Evolutionary conservation across 1,140 invertebrate genomes (phyloP).

Genomic region (Bombus sibiricus): DNA sequence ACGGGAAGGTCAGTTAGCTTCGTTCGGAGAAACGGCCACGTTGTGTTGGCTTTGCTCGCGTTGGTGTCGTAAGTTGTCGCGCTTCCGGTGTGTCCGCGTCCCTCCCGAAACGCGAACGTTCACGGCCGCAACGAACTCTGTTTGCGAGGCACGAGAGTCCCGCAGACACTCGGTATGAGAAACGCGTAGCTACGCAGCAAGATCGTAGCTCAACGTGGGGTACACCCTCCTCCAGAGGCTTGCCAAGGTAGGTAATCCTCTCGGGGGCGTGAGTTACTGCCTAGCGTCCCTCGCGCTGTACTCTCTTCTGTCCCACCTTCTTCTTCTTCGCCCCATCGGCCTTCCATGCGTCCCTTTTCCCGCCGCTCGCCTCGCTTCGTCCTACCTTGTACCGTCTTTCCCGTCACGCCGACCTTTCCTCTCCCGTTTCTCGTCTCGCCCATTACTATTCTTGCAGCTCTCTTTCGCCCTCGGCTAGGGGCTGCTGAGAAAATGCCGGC

Average conservation of each 20-base stretch:
- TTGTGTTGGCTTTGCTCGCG: conserved; percentile 29
- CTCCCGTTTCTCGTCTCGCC: background rate
- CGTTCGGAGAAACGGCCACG: background rate
- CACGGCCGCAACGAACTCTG: conserved; percentile 71
- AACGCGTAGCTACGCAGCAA: conserved; percentile 83
- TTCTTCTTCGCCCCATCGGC: conserved; percentile 29
- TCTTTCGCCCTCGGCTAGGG: conserved; percentile 53
- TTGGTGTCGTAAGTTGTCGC: conserved; percentile 58
- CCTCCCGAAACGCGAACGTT: conserved; percentile 50
- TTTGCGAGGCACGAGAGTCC: conserved; percentile 67
- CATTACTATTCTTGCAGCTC: conserved; percentile 12
- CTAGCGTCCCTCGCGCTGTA: conserved; percentile 74
- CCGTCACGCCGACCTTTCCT: conserved; percentile 42
- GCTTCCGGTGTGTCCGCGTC: conserved; percentile 52
- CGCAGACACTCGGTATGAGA: conserved; percentile 83
- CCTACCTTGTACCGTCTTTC: background rate
- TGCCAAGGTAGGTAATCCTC: conserved; percentile 83
- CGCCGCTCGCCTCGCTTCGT: conserved; percentile 8
- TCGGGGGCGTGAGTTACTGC: conserved; percentile 83
- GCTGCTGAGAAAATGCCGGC: conserved; percentile 17
- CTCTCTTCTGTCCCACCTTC: conserved; percentile 60
- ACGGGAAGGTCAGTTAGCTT: background rate
- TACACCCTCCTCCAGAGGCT: conserved; percentile 75
- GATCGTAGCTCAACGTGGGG: conserved; percentile 81
- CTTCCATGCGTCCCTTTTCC: conserved; percentile 4